phyloP scores from a whole-genome alignment of 1,140 invertebrate genomes.

The Acromyrmex heyeri region DNA sequence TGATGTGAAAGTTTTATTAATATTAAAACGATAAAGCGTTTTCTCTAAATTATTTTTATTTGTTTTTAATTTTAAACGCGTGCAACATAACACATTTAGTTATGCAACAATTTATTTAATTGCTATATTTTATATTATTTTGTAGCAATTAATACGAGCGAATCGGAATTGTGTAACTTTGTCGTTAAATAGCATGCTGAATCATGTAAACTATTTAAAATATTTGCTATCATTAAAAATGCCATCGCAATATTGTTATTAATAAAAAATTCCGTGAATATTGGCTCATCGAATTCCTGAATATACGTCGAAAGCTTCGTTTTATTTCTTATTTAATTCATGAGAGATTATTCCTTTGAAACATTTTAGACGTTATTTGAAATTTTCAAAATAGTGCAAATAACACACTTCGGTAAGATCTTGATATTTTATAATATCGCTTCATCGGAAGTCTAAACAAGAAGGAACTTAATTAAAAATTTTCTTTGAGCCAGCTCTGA shows the following conservation, averaged over 20 bases:
- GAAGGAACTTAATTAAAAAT: slow-evolving; percentile 24
- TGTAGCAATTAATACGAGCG: not conserved
- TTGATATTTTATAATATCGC: not conserved
- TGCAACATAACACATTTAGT: not conserved
- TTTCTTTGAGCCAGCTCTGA: not conserved
- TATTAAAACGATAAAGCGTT: slow-evolving; percentile 1
- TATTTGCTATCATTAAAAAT: slow-evolving; percentile 49
- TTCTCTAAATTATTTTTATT: slow-evolving; percentile 9
- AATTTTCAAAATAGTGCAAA: slow-evolving; percentile 49
- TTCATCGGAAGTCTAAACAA: not conserved
- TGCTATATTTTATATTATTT: not conserved
- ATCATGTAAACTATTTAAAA: slow-evolving; percentile 36
- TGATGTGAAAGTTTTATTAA: slow-evolving; percentile 3
- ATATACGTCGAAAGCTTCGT: slow-evolving; percentile 17
- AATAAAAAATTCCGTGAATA: slow-evolving; percentile 54
- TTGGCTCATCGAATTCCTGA: slow-evolving; percentile 42
- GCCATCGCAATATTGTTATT: slow-evolving; percentile 41
- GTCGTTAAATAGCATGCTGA: not conserved
- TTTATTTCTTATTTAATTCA: slow-evolving; percentile 58
- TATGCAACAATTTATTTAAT: not conserved
- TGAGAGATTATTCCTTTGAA: slow-evolving; percentile 18
- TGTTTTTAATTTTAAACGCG: not conserved
- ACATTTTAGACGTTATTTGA: slow-evolving; percentile 12
- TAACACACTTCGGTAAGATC: not conserved
- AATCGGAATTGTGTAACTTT: not conserved